phyloP scores from a whole-genome alignment of 23 tunicate genomes.

The Halocynthia roretzi region DNA sequence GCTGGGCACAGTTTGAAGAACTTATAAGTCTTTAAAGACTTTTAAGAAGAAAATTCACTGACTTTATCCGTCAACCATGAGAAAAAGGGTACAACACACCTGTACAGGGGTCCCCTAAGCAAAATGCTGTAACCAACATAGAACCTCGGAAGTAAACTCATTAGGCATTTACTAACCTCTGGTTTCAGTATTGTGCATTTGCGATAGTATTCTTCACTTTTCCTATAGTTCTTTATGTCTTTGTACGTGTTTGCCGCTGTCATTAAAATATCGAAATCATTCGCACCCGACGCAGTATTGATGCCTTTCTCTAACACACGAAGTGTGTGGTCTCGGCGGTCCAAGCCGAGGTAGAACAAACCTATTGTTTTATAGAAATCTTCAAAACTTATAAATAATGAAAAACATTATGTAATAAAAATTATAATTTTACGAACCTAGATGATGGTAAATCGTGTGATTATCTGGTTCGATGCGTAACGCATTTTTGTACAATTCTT shows the following conservation, averaged over 20 bases:
- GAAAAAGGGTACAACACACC: neutral
- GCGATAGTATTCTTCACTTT: constrained; percentile 41
- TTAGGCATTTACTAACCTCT: constrained; percentile 15
- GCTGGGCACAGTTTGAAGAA: too few species aligned
- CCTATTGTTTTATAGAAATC: neutral
- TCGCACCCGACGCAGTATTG: constrained; percentile 12
- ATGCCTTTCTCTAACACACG: constrained; percentile 12
- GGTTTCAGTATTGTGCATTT: constrained; percentile 18
- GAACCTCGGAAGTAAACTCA: neutral
- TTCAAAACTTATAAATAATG: neutral
- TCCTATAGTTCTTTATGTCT: constrained; percentile 19
- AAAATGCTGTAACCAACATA: neutral
- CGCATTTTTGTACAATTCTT: constrained; percentile 29
- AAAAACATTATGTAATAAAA: neutral
- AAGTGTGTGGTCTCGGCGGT: constrained; percentile 27
- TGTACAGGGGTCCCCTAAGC: neutral
- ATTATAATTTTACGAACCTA: constrained; percentile 26
- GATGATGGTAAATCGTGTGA: constrained; percentile 33
- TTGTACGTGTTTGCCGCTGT: constrained; percentile 47
- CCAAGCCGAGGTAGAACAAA: neutral
- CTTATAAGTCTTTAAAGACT: neutral
- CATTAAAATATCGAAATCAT: constrained; percentile 34
- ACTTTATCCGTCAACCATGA: neutral
- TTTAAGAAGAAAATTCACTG: neutral
- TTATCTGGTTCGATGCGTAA: constrained; percentile 32